Conservation (phyloP, 1,140 invertebrate genomes). For the Zaprionus inermis region DNA sequence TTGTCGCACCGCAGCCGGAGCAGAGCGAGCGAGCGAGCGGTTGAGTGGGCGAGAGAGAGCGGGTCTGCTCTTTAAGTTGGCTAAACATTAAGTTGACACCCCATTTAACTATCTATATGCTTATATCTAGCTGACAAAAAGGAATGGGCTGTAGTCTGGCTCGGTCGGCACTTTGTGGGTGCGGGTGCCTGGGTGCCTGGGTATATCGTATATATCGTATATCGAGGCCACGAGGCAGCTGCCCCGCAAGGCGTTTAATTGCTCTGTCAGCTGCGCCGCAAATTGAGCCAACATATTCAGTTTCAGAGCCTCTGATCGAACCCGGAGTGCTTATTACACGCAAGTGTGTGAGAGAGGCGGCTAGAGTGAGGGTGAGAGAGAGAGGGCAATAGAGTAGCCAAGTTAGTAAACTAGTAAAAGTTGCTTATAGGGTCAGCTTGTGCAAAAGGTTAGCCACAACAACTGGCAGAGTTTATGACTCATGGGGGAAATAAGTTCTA, state of each 20-base stretch:
- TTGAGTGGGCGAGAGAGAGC: neutral
- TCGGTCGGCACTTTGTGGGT: neutral
- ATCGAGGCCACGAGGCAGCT: conserved; percentile 13
- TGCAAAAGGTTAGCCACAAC: conserved; percentile 29
- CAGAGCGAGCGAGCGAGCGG: too few relatives aligned
- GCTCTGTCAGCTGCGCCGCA: conserved; percentile 11
- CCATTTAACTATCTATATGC: conserved; percentile 30
- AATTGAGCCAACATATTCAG: conserved; percentile 25
- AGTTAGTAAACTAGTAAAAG: conserved; percentile 9
- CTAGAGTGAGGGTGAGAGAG: neutral
- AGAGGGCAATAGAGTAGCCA: neutral
- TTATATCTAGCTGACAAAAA: neutral
- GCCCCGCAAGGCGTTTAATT: conserved; percentile 18
- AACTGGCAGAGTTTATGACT: conserved; percentile 27
- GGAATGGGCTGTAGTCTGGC: neutral
- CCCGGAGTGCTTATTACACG: neutral
- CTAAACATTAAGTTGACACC: conserved; percentile 25
- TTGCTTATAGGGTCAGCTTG: conserved; percentile 32
- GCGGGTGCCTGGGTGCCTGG: conserved; percentile 14
- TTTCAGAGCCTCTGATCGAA: conserved; percentile 22
- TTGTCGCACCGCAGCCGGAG: too few relatives aligned
- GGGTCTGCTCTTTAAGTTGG: conserved; percentile 11
- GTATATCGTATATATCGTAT: too few relatives aligned
- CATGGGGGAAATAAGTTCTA: conserved; percentile 3
- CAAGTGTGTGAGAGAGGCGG: neutral